A percentile compares a stretch with the other conserved stretches of the same genome.
Conservation (phyloP, 1,140 invertebrate genomes). For the Listronotus bonariensis region DNA sequence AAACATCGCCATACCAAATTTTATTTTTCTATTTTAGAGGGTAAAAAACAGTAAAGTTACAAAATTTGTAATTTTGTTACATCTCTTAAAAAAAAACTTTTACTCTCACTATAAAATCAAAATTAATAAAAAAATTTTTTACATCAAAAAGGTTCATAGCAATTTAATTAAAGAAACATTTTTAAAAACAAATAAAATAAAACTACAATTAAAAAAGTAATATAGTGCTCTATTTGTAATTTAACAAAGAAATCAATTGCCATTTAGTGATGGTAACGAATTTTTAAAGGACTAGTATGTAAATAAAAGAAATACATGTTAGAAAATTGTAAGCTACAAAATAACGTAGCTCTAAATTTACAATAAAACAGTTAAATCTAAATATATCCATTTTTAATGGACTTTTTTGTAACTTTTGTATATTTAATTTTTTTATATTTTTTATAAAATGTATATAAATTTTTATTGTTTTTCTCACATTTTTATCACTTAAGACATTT, state of each 20-base stretch:
- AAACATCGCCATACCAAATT: too few species aligned
- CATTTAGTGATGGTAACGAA: slow-evolving; percentile 8
- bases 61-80: too few species aligned
- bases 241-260: slow-evolving; percentile 9
- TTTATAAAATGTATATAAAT: slow-evolving; percentile 16
- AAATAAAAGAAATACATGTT: slow-evolving; percentile 1
- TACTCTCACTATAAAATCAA: too few species aligned
- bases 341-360: slow-evolving; percentile 1
- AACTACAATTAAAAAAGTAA: not conserved
- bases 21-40: too few species aligned
- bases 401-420: slow-evolving; percentile 14
- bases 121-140: too few species aligned
- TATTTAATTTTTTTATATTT: slow-evolving; percentile 10
- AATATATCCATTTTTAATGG: slow-evolving; percentile 7
- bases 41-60: too few species aligned
- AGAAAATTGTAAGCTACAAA: not conserved
- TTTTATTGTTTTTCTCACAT: slow-evolving; percentile 16
- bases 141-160: too few species aligned
- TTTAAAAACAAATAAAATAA: not conserved
- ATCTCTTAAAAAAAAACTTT: too few species aligned
- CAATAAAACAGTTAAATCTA: slow-evolving; percentile 8
- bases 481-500: slow-evolving; percentile 20
- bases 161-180: too few species aligned
- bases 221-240: slow-evolving; percentile 9
- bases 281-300: slow-evolving; percentile 7